phyloP scores from a whole-genome alignment of 30 jellyfish, hydroid and myxozoan species.

The Mastigias papua region DNA sequence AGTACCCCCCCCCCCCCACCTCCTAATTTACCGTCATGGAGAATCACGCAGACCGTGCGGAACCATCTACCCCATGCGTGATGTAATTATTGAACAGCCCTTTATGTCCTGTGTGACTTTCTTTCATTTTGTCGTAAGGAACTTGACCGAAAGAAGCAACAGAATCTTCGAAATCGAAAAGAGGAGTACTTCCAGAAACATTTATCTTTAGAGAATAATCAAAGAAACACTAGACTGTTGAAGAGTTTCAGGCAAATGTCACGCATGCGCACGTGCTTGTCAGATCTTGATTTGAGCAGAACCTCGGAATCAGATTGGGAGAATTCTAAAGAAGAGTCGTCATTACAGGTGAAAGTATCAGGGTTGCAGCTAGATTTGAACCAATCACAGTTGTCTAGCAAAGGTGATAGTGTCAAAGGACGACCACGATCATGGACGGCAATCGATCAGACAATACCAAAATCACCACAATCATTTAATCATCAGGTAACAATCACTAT shows the following conservation, averaged over 20 bases:
- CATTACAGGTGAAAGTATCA: background rate
- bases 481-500: background rate
- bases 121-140: slow-evolving; percentile 16
- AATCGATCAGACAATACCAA: background rate
- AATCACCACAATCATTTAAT: background rate
- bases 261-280: slow-evolving; percentile 69
- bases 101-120: background rate
- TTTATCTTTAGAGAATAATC: slow-evolving; percentile 45
- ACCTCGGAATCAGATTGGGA: slow-evolving; percentile 37
- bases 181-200: slow-evolving; percentile 65
- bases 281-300: slow-evolving; percentile 62
- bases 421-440: slow-evolving; percentile 60
- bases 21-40: no score
- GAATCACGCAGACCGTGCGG: no score
- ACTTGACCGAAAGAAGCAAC: slow-evolving; percentile 54
- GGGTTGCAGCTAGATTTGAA: background rate
- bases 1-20: no score
- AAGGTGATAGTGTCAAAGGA: background rate
- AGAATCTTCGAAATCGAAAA: slow-evolving; percentile 39
- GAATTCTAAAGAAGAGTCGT: background rate
- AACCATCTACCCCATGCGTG: no score
- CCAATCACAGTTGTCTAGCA: background rate
- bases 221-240: slow-evolving; percentile 47
- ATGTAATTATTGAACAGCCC: no score
- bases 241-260: slow-evolving; percentile 74